Conservation (phyloP, 2,888 invertebrate species). For the Yponomeuta evonymella region DNA sequence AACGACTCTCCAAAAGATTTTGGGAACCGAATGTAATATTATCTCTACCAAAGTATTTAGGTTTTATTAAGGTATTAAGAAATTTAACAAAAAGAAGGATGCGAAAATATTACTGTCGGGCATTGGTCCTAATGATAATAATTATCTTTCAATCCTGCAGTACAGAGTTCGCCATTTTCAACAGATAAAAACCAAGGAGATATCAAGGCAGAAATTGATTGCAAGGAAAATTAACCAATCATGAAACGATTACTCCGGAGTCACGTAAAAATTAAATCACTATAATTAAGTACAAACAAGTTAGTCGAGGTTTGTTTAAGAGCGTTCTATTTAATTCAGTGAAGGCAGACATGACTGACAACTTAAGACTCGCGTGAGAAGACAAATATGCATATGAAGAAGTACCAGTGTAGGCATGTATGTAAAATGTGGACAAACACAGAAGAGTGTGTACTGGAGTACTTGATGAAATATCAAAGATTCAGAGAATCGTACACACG, state of each 20-base stretch:
- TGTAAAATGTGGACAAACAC: constrained; percentile 6
- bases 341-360: constrained; percentile 14
- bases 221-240: not conserved
- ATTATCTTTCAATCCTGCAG: no score
- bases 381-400: constrained; percentile 15
- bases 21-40: not conserved
- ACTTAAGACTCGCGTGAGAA: constrained; percentile 14
- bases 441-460: not conserved
- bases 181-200: not conserved
- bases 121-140: no score
- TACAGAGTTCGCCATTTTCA: not conserved
- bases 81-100: no score
- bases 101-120: not conserved
- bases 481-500: not conserved
- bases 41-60: no score
- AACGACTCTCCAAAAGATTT: not conserved
- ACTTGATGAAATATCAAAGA: not conserved
- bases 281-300: constrained; percentile 1
- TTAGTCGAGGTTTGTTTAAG: constrained; percentile 6
- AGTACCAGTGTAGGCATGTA: constrained; percentile 8
- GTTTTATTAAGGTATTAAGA: no score
- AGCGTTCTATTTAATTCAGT: constrained; percentile 9
- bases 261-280: not conserved
- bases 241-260: not conserved
- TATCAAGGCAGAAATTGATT: not conserved